phyloP scores from a whole-genome alignment of 2,888 invertebrate genomes.

The Leucophora obtusa region DNA sequence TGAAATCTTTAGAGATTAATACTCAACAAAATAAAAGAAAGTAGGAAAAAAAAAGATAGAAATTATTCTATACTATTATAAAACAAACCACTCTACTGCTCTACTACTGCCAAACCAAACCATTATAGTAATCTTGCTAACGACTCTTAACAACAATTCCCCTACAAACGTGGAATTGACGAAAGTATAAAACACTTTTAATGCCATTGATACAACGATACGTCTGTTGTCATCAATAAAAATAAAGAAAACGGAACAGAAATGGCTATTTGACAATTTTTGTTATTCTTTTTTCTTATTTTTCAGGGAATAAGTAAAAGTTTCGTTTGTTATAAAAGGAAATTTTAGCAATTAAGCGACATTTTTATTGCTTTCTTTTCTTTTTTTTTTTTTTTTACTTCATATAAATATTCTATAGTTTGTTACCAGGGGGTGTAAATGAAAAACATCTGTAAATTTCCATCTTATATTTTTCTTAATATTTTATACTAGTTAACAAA shows the following conservation, averaged over 20 bases:
- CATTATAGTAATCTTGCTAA: constrained; percentile 50
- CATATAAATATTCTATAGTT: no score
- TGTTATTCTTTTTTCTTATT: no score
- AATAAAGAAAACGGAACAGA: no score
- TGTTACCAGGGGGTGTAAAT: no score
- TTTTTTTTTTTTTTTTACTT: no score
- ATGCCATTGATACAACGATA: no score
- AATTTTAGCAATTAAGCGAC: constrained; percentile 56
- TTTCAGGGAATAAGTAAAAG: constrained; percentile 11
- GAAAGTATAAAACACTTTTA: neutral
- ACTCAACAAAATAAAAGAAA: constrained; percentile 30
- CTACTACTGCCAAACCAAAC: constrained; percentile 28
- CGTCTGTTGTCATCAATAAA: no score
- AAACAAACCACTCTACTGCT: constrained; percentile 14
- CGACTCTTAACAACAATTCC: constrained; percentile 44
- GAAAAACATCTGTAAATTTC: no score
- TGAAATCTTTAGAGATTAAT: constrained; percentile 63
- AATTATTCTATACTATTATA: constrained; percentile 41
- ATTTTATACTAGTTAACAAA: no score
- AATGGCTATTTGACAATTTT: no score
- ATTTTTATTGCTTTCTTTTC: constrained; percentile 17
- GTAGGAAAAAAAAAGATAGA: constrained; percentile 8
- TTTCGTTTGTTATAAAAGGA: constrained; percentile 31
- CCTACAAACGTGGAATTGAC: constrained; percentile 18
- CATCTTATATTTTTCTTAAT: no score